These are phyloP conservation scores for Ochropacha duplaris DNA, from an alignment of 2,888 invertebrate species.

Conservation along the genomic window DNA sequence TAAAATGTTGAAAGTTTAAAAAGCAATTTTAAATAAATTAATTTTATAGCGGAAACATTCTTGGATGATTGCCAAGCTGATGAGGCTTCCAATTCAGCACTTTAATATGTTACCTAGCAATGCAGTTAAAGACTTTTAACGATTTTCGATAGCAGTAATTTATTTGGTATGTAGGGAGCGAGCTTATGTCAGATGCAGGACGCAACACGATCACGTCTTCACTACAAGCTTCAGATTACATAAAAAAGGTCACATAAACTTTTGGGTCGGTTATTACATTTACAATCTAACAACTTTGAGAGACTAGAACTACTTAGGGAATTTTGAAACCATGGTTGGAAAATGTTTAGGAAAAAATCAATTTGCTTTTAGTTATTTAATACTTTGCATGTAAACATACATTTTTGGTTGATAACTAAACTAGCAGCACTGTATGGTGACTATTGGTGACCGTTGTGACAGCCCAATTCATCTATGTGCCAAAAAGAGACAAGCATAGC, in stretches of 20 bases:
- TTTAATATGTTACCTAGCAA: slow-evolving; percentile 9
- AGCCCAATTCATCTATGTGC: no score
- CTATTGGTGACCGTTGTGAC: no score
- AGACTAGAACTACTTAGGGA: no score
- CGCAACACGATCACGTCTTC: not conserved
- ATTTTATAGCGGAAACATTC: not conserved
- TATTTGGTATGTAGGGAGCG: not conserved
- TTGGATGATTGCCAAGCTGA: slow-evolving; percentile 31
- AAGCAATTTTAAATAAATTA: slow-evolving; percentile 4
- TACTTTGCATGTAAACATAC: no score
- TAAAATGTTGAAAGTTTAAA: slow-evolving; percentile 3
- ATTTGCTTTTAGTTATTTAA: no score
- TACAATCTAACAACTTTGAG: not conserved
- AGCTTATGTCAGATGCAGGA: not conserved
- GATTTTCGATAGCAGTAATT: slow-evolving; percentile 11
- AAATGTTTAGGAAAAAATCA: no score
- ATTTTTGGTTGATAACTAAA: no score
- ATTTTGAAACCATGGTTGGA: no score
- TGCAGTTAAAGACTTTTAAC: slow-evolving; percentile 25
- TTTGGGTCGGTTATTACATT: not conserved
- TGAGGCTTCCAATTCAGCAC: slow-evolving; percentile 16
- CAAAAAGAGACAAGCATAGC: no score
- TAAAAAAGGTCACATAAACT: not conserved
- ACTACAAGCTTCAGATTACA: not conserved
- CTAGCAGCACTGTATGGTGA: no score